Base-by-base conservation (phyloP, 2,113 vertebrate species). In the Mohoua ochrocephala region DNA sequence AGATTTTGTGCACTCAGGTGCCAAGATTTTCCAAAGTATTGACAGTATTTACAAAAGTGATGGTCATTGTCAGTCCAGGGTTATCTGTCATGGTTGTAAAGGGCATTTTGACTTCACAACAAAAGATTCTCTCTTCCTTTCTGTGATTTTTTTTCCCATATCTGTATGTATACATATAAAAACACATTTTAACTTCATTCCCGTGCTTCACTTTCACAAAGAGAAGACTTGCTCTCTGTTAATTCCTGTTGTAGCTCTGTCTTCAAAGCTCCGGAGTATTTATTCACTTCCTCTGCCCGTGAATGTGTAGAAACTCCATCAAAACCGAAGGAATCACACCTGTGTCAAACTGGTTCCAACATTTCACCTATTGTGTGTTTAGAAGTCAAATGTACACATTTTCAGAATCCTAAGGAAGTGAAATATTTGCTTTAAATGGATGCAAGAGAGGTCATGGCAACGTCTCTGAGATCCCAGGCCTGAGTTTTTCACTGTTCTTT, bases 401-500 rank as follows among this genome's bases (percentile, higher is more conserved):
- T 94, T 73, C 70, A 56, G 54, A 53, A 76, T 64, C 69, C 44
- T 70, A 42, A n/a, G n/a, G 86, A 71, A 79, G 22, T 0, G 57
- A 84, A 91, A 84, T 70, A 78, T 86, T 87, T 85, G 47, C 67
- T 87, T 77, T 86, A 50, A 68, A 44, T 17, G 13, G 18, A 49
- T 50, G 19, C 1, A 1, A 68, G 15, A 0, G 1, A 74, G 41
- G 68, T 74, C 54, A 41, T 1, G 1, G 45, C 57, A 73, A 33
- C 1, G 3, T 5, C 41, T 83, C 6, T n/a, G 50, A 70, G 31
- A 88, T 59, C 18, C 60, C 15, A 35, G 56, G 3, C 39, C 50
- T 30, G 35, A 59, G 13, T 22, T 90, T 44, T 26, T 49, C 16
- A 2, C 4, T 20, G 19, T 10, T 69, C 18, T 56, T 85, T 81